phyloP scores from a whole-genome alignment of 2,888 invertebrate species.

The Unio delphinus region DNA sequence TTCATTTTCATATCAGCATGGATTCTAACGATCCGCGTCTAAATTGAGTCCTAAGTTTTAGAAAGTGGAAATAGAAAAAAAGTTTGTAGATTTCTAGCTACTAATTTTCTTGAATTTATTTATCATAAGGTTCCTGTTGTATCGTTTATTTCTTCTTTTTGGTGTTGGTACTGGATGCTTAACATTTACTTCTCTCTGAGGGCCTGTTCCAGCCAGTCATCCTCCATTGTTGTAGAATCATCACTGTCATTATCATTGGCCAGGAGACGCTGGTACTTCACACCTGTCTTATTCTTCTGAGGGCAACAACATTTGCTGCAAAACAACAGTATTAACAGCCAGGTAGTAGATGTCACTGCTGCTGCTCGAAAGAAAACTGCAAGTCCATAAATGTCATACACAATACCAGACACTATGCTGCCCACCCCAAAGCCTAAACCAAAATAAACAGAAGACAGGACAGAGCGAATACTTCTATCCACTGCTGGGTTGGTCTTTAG shows the following conservation, averaged over 20 bases:
- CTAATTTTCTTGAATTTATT: too few species aligned
- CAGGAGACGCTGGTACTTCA: slow-evolving; percentile 57
- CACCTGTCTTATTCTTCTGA: slow-evolving; percentile 43
- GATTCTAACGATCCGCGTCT: too few species aligned
- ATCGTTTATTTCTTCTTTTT: too few species aligned
- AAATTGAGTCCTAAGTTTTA: too few species aligned
- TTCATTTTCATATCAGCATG: too few species aligned
- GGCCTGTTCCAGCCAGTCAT: slow-evolving; percentile 66
- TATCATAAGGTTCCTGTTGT: too few species aligned
- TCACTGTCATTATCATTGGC: slow-evolving; percentile 53
- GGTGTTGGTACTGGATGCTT: too few species aligned
- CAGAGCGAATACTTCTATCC: slow-evolving; percentile 61
- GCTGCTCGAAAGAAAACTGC: slow-evolving; percentile 55
- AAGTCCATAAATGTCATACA: slow-evolving; percentile 57
- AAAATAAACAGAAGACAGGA: slow-evolving; percentile 61
- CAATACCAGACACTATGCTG: slow-evolving; percentile 55
- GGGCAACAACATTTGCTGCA: slow-evolving; percentile 53
- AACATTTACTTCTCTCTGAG: slow-evolving; percentile 44
- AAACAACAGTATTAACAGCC: slow-evolving; percentile 53
- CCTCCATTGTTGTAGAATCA: slow-evolving; percentile 43
- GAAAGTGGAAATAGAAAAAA: too few species aligned
- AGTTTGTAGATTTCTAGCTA: too few species aligned
- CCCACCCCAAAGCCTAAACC: slow-evolving; percentile 64
- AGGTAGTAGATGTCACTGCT: slow-evolving; percentile 46
- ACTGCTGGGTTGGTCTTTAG: slow-evolving; percentile 58